phyloP scores from a whole-genome alignment of 2,888 invertebrate genomes.

The Cepaea hortensis region DNA sequence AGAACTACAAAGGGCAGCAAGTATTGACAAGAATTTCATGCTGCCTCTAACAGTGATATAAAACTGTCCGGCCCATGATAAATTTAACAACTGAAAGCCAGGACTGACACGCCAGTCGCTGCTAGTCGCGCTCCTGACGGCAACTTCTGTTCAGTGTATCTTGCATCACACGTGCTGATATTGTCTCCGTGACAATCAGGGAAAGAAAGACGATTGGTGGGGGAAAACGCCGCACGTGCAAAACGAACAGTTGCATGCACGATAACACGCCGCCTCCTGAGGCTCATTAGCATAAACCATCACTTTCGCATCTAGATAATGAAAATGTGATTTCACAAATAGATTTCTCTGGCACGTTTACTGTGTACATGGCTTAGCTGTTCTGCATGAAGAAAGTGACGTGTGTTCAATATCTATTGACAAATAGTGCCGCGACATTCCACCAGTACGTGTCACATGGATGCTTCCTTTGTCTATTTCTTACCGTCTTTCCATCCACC shows the following conservation, averaged over 20 bases:
- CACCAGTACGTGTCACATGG: too few relatives aligned
- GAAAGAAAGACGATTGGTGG: slow-evolving; percentile 17
- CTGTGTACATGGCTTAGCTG: too few relatives aligned
- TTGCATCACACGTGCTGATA: slow-evolving; percentile 34
- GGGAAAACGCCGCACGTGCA: not conserved
- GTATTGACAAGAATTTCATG: not conserved
- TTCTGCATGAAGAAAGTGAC: too few relatives aligned
- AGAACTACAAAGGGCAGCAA: not conserved
- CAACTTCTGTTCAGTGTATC: not conserved
- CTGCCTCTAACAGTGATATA: not conserved
- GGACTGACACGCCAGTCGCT: slow-evolving; percentile 3
- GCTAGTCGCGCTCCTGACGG: not conserved
- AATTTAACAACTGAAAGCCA: slow-evolving; percentile 31
- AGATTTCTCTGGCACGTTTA: not conserved
- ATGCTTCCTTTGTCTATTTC: too few relatives aligned
- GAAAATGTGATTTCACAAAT: slow-evolving; percentile 9
- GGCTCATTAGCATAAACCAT: slow-evolving; percentile 24
- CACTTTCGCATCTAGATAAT: slow-evolving; percentile 1
- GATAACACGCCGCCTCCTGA: slow-evolving; percentile 12
- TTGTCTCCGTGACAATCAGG: slow-evolving; percentile 20
- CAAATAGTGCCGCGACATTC: too few relatives aligned
- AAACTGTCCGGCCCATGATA: slow-evolving; percentile 2
- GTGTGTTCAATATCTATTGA: too few relatives aligned
- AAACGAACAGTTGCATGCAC: not conserved
- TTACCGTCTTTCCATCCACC: too few relatives aligned